Percentiles rank a stretch among this genome's conserved stretches.
phyloP scores from a whole-genome alignment of 2,888 invertebrate species.

The Erpobdella octoculata region DNA sequence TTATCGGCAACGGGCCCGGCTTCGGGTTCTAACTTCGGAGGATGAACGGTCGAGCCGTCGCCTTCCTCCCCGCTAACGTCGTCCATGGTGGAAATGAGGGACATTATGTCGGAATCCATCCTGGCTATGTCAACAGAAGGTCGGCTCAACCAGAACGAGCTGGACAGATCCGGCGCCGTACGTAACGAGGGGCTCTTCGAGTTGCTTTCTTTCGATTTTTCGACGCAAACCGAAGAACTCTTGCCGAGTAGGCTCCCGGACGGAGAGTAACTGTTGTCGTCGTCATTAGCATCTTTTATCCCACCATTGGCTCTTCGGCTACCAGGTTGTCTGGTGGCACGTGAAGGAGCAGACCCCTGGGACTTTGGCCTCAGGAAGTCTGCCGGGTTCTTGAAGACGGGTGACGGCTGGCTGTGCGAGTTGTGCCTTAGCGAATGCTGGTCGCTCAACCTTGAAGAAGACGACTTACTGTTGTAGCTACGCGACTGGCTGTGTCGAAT shows the following conservation, averaged over 20 bases:
- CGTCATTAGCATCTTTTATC: not conserved
- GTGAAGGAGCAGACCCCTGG: not conserved
- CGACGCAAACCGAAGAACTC: not conserved
- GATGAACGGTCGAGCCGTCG: not conserved
- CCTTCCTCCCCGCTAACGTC: not conserved
- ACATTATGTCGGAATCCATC: slow-evolving; percentile 7
- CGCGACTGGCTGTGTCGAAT: slow-evolving; percentile 10
- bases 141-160: not conserved
- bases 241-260: not conserved
- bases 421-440: not conserved
- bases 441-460: not conserved
- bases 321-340: not conserved
- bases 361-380: slow-evolving; percentile 5
- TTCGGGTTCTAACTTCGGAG: not conserved
- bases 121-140: not conserved
- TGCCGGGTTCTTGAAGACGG: slow-evolving; percentile 14
- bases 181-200: too few species aligned
- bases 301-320: not conserved
- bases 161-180: too few species aligned
- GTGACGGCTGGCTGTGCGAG: not conserved
- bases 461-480: not conserved
- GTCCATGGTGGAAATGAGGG: slow-evolving; percentile 3
- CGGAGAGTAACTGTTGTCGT: not conserved
- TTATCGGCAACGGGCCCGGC: too few species aligned
- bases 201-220: not conserved